phyloP scores from a whole-genome alignment of 2,888 invertebrate species.

The Polydrusus tereticollis region DNA sequence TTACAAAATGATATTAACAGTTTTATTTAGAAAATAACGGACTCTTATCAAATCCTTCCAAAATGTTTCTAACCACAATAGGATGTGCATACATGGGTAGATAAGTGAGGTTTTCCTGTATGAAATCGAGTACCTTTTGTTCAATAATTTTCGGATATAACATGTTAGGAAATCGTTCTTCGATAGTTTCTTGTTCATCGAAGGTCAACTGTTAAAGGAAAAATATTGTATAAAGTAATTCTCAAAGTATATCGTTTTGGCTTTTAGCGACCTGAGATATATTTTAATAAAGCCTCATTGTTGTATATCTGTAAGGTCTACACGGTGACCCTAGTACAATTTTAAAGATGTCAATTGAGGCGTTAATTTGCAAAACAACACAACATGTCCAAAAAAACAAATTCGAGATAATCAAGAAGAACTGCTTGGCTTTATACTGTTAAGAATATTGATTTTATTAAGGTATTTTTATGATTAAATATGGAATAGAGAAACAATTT shows the following conservation, averaged over 20 bases:
- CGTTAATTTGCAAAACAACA: too few species aligned
- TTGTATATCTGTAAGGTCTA: too few species aligned
- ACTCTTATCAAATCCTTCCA: conserved; percentile 60
- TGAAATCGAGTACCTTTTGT: conserved; percentile 60
- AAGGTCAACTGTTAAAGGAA: conserved; percentile 55
- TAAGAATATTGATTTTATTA: too few species aligned
- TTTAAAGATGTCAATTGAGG: too few species aligned
- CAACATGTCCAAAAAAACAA: too few species aligned
- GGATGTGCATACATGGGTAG: conserved; percentile 66
- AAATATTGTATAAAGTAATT: neutral
- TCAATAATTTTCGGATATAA: conserved; percentile 59
- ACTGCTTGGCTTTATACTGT: too few species aligned
- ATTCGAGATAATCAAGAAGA: too few species aligned
- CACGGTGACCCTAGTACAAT: too few species aligned
- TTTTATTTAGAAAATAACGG: conserved; percentile 58
- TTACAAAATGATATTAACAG: neutral
- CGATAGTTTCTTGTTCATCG: conserved; percentile 55
- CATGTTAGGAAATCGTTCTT: conserved; percentile 57
- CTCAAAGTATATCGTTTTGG: neutral
- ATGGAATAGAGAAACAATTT: too few species aligned
- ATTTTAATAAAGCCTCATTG: too few species aligned
- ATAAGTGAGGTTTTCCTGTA: conserved; percentile 58
- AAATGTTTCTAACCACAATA: conserved; percentile 57
- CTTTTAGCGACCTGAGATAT: too few species aligned
- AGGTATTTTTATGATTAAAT: too few species aligned